A percentile compares a stretch with the other conserved stretches of the same genome.
phyloP scores from a whole-genome alignment of 2,888 invertebrate species.

The Melanotus villosus region DNA sequence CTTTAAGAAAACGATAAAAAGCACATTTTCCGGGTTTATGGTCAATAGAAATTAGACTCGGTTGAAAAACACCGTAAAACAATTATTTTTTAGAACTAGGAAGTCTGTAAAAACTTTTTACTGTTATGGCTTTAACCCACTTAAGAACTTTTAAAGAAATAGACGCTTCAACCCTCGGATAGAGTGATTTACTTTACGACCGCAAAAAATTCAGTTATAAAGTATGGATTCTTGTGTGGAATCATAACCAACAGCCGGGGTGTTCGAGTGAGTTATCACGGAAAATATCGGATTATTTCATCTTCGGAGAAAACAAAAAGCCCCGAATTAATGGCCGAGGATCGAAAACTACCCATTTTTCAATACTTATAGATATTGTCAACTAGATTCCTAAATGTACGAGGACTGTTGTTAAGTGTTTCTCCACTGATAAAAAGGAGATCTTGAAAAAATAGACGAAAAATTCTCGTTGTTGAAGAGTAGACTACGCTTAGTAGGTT shows the following conservation, averaged over 20 bases:
- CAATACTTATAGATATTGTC: not conserved
- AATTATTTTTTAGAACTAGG: slow-evolving; percentile 35
- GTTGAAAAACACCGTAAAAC: slow-evolving; percentile 27
- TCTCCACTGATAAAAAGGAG: no score
- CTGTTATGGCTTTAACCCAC: slow-evolving; percentile 34
- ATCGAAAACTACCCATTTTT: not conserved
- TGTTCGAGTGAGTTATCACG: slow-evolving; percentile 18
- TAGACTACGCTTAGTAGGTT: no score
- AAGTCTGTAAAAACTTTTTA: slow-evolving; percentile 39
- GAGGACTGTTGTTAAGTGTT: no score
- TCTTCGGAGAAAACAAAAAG: slow-evolving; percentile 9
- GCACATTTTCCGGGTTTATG: slow-evolving; percentile 22
- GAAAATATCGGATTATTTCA: slow-evolving; percentile 8
- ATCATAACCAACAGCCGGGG: slow-evolving; percentile 21
- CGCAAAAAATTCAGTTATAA: slow-evolving; percentile 34
- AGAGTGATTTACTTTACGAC: slow-evolving; percentile 32
- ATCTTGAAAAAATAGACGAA: no score
- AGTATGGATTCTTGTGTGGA: slow-evolving; percentile 24
- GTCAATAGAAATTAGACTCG: slow-evolving; percentile 19
- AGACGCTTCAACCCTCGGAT: slow-evolving; percentile 19
- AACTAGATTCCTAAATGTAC: not conserved
- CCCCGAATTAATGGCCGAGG: not conserved
- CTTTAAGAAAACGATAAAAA: slow-evolving; percentile 24
- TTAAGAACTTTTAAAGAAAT: slow-evolving; percentile 27
- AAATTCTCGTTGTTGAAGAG: no score